Evolutionary conservation across 1,140 invertebrate genomes (phyloP).

Genomic region (Dendrolimus punctatus): DNA sequence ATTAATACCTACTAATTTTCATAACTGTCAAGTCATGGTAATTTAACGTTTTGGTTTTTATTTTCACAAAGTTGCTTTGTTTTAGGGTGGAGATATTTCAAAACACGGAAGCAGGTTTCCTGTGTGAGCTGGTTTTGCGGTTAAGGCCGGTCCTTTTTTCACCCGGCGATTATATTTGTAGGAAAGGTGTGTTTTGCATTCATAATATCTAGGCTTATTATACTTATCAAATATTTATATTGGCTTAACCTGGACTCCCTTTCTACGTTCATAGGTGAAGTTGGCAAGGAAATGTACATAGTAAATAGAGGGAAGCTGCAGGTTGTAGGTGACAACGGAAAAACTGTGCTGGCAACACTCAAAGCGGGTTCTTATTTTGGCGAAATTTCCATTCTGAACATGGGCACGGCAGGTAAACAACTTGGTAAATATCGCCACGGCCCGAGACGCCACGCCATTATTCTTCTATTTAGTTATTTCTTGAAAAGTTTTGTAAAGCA

Average conservation of each 20-base stretch:
- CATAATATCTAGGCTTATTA: constrained; percentile 3
- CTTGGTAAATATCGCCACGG: constrained; percentile 89
- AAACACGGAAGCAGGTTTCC: constrained; percentile 98
- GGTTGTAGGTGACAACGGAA: constrained; percentile 97
- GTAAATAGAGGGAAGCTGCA: constrained; percentile 96
- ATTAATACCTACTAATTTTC: too few relatives aligned
- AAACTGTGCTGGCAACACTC: constrained; percentile 95
- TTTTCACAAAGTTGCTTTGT: background rate
- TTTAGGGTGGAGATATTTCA: constrained; percentile 97
- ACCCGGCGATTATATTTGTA: constrained; percentile 98
- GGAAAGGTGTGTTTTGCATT: constrained; percentile 84
- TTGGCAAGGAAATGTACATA: constrained; percentile 99
- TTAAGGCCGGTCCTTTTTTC: constrained; percentile 96
- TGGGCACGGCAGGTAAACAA: constrained; percentile 98
- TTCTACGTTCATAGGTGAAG: constrained; percentile 84
- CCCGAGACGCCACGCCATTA: constrained; percentile 72
- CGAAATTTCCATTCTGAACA: constrained; percentile 99
- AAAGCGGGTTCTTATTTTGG: constrained; percentile 99
- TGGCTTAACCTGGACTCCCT: constrained; percentile 1
- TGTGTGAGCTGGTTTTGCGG: constrained; percentile 96
- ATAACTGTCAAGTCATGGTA: too few relatives aligned
- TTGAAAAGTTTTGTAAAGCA: constrained; percentile 59
- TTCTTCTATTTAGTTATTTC: constrained; percentile 43
- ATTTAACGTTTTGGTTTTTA: too few relatives aligned
- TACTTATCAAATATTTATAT: constrained; percentile 7